Evolutionary conservation across 2,888 invertebrate species (phyloP), one percentile per base, ranked within the genome.

Genomic region (Sipunculus nudus): DNA sequence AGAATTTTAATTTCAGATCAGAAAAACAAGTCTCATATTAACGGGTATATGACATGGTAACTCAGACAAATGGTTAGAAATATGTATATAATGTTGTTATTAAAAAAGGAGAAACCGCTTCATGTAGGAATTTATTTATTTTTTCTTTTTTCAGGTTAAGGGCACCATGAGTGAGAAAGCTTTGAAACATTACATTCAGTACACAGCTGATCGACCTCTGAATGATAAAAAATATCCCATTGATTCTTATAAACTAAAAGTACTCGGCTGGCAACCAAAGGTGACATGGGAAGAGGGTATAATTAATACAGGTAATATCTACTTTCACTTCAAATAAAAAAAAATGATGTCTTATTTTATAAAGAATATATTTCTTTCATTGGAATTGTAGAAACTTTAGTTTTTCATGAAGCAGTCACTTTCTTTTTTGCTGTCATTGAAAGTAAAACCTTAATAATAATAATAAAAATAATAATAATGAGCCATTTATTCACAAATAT

Each of bases 271-370:
- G 72, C 57, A 48, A 31, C 67, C 67, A 1, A 35, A 61, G 25
- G 63, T 73, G 3, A 16, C 61, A 0, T 77, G 75, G 65, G 67
- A 72, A 31, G 62, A 73, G 19, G 77, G 75, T 29, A 61, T 77
- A 16, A 41, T 53, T 5, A 50, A 57, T 39, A 76, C 76, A 8
- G 67, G 72, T 72, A 28, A 63, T 56, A 47, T 5, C 28, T 23
- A 6, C 13, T 10, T 53, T 13, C 6, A n/a, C 28, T 16, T 29
- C 16, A n/a, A 2, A 56, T 38, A 49, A 19, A n/a, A 40, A 16
- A 16, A 13, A 16, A 10, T 19, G 8, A 8, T 43, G 43, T 8
- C 10, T 19, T 21, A 35, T 35, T 35, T 16, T 16, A 35, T 35
- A 35, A 35, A 16, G 35, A 16, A 35, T 8, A 35, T 35, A 10